phyloP scores from a whole-genome alignment of 2,113 vertebrate species.

The Pantherophis guttatus region DNA sequence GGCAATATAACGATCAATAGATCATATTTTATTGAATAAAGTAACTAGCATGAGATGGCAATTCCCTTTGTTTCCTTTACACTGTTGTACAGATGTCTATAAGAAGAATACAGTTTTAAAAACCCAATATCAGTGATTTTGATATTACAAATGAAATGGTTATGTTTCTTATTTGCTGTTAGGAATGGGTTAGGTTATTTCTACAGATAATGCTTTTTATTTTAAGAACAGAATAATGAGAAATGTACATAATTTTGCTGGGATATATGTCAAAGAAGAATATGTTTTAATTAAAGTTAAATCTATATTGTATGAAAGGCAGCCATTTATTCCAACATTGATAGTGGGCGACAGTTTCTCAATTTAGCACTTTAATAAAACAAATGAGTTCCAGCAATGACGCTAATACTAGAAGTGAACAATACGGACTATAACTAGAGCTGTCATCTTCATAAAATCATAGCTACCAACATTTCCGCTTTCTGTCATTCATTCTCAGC shows the following conservation, averaged over 20 bases:
- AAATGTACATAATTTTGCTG: background rate
- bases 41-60: background rate
- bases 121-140: background rate
- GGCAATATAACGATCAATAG: background rate
- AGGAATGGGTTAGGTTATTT: background rate
- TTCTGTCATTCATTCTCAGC: constrained; percentile 14
- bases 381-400: constrained; percentile 16
- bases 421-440: background rate
- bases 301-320: background rate
- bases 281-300: background rate
- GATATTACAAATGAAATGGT: background rate
- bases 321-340: background rate
- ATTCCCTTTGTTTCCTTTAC: background rate
- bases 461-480: background rate
- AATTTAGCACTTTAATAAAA: constrained; percentile 15
- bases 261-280: background rate
- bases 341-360: background rate
- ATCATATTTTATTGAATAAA: constrained; percentile 8
- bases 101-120: background rate
- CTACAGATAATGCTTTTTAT: background rate
- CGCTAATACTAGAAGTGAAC: constrained; percentile 16
- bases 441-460: background rate
- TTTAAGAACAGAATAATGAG: background rate
- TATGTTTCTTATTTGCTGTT: background rate
- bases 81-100: background rate